Conservation (phyloP, 1,140 invertebrate species). For the Lutraria rhynchaena region DNA sequence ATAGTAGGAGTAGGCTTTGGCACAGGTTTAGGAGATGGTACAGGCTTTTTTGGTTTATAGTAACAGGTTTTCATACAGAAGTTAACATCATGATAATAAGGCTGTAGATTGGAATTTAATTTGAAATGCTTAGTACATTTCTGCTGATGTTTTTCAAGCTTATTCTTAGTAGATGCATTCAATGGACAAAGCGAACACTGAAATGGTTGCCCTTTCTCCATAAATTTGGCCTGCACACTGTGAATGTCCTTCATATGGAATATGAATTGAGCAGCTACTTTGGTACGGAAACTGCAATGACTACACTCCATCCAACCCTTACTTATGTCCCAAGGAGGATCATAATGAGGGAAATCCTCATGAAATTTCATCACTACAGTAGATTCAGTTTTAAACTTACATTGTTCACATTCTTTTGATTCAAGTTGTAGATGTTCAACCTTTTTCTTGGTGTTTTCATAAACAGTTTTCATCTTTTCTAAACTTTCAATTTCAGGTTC, state of each 20-base stretch:
- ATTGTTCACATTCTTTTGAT: slow-evolving; percentile 93
- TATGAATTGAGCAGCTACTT: slow-evolving; percentile 93
- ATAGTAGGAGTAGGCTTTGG: not conserved
- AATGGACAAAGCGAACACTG: slow-evolving; percentile 97
- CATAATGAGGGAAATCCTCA: slow-evolving; percentile 94
- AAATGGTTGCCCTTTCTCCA: slow-evolving; percentile 92
- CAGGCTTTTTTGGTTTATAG: slow-evolving; percentile 68
- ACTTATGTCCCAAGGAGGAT: slow-evolving; percentile 70
- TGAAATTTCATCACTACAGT: slow-evolving; percentile 93
- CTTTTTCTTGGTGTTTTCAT: slow-evolving; percentile 77
- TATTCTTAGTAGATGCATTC: slow-evolving; percentile 97
- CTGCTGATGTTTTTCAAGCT: slow-evolving; percentile 93
- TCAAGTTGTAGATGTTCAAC: slow-evolving; percentile 92
- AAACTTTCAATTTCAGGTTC: slow-evolving; percentile 90
- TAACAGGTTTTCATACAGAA: slow-evolving; percentile 74
- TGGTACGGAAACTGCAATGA: slow-evolving; percentile 90
- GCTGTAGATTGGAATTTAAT: slow-evolving; percentile 91
- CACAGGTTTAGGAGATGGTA: slow-evolving; percentile 19
- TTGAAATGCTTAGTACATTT: slow-evolving; percentile 95
- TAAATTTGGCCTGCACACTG: slow-evolving; percentile 90
- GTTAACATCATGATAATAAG: slow-evolving; percentile 81
- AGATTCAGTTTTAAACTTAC: slow-evolving; percentile 96
- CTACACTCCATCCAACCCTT: slow-evolving; percentile 89
- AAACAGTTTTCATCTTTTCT: slow-evolving; percentile 92
- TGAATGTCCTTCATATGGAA: slow-evolving; percentile 96